Evolutionary conservation across 2,888 invertebrate species (phyloP), one percentile per base, ranked within the genome.

Genomic region (Polia nebulosa): DNA sequence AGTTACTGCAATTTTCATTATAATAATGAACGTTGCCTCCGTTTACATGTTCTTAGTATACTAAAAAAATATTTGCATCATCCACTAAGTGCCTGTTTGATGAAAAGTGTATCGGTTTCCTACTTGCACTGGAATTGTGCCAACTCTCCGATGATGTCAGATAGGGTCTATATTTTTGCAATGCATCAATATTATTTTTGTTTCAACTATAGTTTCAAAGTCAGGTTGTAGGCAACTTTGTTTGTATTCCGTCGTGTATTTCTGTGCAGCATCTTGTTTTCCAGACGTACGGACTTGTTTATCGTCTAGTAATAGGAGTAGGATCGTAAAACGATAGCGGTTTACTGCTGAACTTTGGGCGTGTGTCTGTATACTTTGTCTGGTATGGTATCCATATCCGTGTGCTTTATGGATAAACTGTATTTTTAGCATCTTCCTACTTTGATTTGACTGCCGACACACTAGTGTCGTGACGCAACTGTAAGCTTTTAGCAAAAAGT

Each of bases 161-260:
- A 73, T 64, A 77, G 64, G 70, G 65, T 76, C 65, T 73, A 77
- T 72, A 73, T 68, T 79, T 73, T 66, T 72, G 60, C 59, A 57
- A 65, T 70, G 52, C 44, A 49, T 56, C 39, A 72, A 67, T 73
- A 73, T 78, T 72, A 73, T 68, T 73, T 75, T 64, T 65, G 69
- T 74, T 76, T 72, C 36, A 78, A 76, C 77, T 67, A 57, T 57
- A 65, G 76, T 61, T 81, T 73, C 75, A 81, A 80, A 80, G 80
- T 85, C 76, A 70, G 81, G 81, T 79, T 72, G 69, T 76, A 75
- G 74, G 72, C 77, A 84, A 83, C 61, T 83, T 84, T 89, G 89
- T 92, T 92, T 93, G 88, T 92, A 92, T 91, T 86, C 84, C 83
- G 80, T 85, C 78, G 86, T 88, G 81, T 94, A 94, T 94, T 93